These are phyloP conservation scores for Nycticorax nycticorax DNA, from an alignment of 2,113 vertebrate genomes.

Conservation along the genomic window DNA sequence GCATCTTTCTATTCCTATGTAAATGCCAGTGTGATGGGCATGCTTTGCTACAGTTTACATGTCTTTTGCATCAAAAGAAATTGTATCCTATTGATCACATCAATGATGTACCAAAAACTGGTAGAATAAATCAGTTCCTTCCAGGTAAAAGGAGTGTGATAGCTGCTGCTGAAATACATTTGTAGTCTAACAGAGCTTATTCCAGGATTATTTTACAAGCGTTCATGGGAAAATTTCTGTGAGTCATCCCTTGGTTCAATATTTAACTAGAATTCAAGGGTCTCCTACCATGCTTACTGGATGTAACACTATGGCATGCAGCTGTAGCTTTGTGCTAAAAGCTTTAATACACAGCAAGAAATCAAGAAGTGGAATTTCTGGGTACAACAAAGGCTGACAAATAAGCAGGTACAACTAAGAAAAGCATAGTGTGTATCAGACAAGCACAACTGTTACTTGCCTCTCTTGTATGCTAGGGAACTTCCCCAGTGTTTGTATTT, in stretches of 20 bases:
- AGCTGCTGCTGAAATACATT: not conserved
- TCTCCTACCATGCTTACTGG: not conserved
- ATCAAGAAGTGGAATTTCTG: not conserved
- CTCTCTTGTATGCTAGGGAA: not conserved
- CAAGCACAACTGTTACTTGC: not conserved
- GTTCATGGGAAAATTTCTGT: not conserved
- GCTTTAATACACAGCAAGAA: not conserved
- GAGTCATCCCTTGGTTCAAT: not conserved
- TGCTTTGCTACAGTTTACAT: not conserved
- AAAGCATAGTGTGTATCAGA: not conserved
- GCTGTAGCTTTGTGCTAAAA: not conserved
- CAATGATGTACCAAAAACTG: not conserved
- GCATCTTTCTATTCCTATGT: not conserved
- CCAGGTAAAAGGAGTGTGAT: not conserved
- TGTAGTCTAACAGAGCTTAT: not conserved
- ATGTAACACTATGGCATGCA: rapidly evolving
- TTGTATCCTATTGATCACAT: not conserved
- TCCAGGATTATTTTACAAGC: not conserved
- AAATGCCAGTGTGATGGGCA: not conserved
- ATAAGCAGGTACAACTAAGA: not conserved
- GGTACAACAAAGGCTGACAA: not conserved
- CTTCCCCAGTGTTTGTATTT: not conserved
- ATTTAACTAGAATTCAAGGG: not conserved
- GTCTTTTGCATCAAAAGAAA: not conserved
- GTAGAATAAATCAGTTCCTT: not conserved